Conservation (phyloP, 1,140 invertebrate genomes). For the Sycophaga agraensis region DNA sequence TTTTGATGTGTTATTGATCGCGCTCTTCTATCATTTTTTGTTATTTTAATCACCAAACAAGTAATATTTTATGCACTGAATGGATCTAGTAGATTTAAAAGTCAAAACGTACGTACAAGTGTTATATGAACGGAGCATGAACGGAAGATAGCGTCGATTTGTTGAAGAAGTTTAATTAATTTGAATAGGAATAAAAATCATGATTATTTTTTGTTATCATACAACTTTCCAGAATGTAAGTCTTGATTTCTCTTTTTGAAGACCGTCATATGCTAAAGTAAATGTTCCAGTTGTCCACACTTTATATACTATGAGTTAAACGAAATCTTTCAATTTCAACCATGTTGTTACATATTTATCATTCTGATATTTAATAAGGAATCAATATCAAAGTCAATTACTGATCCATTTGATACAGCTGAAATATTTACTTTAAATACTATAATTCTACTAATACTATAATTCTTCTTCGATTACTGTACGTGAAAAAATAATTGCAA, state of each 20-base stretch:
- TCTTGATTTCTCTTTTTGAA: conserved; percentile 13
- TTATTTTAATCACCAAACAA: no score
- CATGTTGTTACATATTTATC: background rate
- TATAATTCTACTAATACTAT: conserved; percentile 2
- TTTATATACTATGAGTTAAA: background rate
- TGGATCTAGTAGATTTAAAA: conserved; percentile 5
- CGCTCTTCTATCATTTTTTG: no score
- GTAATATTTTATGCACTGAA: background rate
- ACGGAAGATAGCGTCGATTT: conserved; percentile 7
- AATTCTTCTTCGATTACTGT: conserved; percentile 16
- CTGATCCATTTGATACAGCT: background rate
- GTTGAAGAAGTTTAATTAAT: conserved; percentile 7
- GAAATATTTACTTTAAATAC: conserved; percentile 25
- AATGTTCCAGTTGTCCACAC: conserved; percentile 11
- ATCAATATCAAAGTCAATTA: conserved; percentile 16
- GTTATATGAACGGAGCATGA: conserved; percentile 5
- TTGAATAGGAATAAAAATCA: background rate
- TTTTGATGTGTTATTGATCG: no score
- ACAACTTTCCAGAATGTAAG: conserved; percentile 10
- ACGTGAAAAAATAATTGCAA: conserved; percentile 22
- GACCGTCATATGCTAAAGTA: conserved; percentile 1
- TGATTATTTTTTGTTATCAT: conserved; percentile 13
- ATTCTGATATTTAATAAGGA: conserved; percentile 11
- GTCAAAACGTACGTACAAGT: conserved; percentile 15
- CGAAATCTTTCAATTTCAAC: background rate